Evolutionary conservation across 1,140 invertebrate genomes (phyloP).

Genomic region (Halotydeus destructor): DNA sequence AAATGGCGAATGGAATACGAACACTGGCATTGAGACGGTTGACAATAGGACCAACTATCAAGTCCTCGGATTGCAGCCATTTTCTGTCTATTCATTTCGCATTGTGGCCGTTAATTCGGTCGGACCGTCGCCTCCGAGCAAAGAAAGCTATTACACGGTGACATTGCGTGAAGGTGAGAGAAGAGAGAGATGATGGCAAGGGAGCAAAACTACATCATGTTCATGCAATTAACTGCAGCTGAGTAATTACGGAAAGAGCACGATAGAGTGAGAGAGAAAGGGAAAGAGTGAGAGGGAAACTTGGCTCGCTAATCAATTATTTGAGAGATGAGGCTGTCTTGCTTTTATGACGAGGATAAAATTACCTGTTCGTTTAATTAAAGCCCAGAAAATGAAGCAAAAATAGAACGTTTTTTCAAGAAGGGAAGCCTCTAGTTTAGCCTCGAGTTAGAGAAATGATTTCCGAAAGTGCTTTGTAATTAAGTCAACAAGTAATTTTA

Average conservation of each 20-base stretch:
- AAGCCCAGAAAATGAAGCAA: no score
- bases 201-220: not conserved
- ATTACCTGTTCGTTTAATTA: no score
- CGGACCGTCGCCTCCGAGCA: slow-evolving; percentile 42
- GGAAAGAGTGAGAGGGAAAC: not conserved
- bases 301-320: not conserved
- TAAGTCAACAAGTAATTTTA: no score
- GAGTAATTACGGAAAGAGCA: not conserved
- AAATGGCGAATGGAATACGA: slow-evolving; percentile 24
- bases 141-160: slow-evolving; percentile 49
- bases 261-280: not conserved
- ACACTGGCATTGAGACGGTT: slow-evolving; percentile 34
- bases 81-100: slow-evolving; percentile 51
- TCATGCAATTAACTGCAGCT: not conserved
- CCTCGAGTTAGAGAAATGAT: no score
- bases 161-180: slow-evolving; percentile 43
- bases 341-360: no score
- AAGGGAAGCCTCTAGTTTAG: no score
- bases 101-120: slow-evolving; percentile 45
- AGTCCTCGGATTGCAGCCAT: slow-evolving; percentile 40
- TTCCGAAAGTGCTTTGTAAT: no score
- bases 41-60: slow-evolving; percentile 35
- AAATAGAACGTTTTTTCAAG: no score
- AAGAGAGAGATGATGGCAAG: not conserved
- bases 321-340: no score